Percentiles rank a stretch among this genome's conserved stretches.
These are phyloP conservation scores for Sesia apiformis DNA, from an alignment of 2,888 invertebrate genomes.

Conservation along the genomic window DNA sequence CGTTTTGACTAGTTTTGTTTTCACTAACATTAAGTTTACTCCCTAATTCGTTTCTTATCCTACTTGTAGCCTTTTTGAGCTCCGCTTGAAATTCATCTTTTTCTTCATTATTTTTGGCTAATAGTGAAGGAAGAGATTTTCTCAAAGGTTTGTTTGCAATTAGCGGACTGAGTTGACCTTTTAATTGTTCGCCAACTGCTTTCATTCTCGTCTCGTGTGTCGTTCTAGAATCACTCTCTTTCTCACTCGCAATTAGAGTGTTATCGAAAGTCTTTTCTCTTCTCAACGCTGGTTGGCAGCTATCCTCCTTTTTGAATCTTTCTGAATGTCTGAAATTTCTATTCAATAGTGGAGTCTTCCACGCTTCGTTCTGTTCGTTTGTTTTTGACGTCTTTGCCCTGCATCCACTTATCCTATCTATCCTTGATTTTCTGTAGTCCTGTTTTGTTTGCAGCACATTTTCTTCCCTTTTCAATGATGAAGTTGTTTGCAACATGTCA, in stretches of 20 bases:
- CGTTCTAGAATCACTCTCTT: slow-evolving; percentile 41
- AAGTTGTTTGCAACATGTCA: slow-evolving; percentile 57
- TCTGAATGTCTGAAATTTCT: slow-evolving; percentile 68
- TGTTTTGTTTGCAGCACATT: slow-evolving; percentile 63
- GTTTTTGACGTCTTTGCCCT: slow-evolving; percentile 63
- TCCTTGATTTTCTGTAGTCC: slow-evolving; percentile 62
- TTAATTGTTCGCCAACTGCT: slow-evolving; percentile 45
- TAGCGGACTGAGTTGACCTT: slow-evolving; percentile 38
- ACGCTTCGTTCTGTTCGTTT: slow-evolving; percentile 55
- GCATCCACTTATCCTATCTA: slow-evolving; percentile 63
- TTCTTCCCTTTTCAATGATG: slow-evolving; percentile 62
- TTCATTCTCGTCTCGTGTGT: slow-evolving; percentile 47
- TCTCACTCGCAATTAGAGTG: slow-evolving; percentile 46
- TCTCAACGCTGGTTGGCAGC: slow-evolving; percentile 47
- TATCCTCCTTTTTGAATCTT: slow-evolving; percentile 57
- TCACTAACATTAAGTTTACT: slow-evolving; percentile 61
- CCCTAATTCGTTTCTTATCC: slow-evolving; percentile 64
- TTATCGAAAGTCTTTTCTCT: slow-evolving; percentile 70
- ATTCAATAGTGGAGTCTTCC: slow-evolving; percentile 62
- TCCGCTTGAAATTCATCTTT: slow-evolving; percentile 72
- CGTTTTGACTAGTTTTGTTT: slow-evolving; percentile 64
- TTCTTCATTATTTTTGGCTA: slow-evolving; percentile 65
- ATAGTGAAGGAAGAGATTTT: slow-evolving; percentile 73
- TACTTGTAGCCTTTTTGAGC: slow-evolving; percentile 68
- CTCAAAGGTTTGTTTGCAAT: slow-evolving; percentile 55